Evolutionary conservation across 2,888 invertebrate genomes (phyloP).

Genomic region (Strigamia maritima): DNA sequence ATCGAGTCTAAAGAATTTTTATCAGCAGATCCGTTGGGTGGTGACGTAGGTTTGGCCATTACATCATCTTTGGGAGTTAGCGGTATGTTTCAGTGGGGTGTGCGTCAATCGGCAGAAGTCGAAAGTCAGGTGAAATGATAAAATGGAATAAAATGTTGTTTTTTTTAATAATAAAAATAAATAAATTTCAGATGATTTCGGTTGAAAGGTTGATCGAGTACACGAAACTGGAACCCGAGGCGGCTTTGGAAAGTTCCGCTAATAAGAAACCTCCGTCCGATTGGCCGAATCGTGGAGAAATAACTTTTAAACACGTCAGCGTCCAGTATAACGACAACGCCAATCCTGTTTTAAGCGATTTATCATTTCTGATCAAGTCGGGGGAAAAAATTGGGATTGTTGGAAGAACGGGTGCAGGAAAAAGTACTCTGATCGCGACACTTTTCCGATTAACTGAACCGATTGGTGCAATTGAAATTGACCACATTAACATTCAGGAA

Average conservation of each 20-base stretch:
- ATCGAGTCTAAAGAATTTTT: not conserved
- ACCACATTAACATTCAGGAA: constrained; percentile 51
- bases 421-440: constrained; percentile 66
- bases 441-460: constrained; percentile 56
- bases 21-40: constrained; percentile 53
- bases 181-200: constrained; percentile 45
- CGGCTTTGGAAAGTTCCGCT: constrained; percentile 56
- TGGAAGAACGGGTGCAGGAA: constrained; percentile 80
- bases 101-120: constrained; percentile 57
- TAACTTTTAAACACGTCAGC: constrained; percentile 55
- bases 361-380: constrained; percentile 66
- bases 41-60: constrained; percentile 69
- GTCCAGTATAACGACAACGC: constrained; percentile 66
- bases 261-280: constrained; percentile 25
- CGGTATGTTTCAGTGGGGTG: constrained; percentile 58
- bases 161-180: not conserved
- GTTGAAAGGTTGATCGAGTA: constrained; percentile 84
- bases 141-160: not conserved
- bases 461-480: constrained; percentile 52
- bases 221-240: constrained; percentile 69
- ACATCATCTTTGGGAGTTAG: constrained; percentile 61
- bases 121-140: constrained; percentile 54
- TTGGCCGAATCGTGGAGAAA: constrained; percentile 42
- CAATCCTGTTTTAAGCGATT: constrained; percentile 70
- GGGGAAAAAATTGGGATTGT: constrained; percentile 76